Base-by-base conservation (phyloP, 64 coral and sea anemone genomes). In the Dendrophyllia cribrosa region DNA sequence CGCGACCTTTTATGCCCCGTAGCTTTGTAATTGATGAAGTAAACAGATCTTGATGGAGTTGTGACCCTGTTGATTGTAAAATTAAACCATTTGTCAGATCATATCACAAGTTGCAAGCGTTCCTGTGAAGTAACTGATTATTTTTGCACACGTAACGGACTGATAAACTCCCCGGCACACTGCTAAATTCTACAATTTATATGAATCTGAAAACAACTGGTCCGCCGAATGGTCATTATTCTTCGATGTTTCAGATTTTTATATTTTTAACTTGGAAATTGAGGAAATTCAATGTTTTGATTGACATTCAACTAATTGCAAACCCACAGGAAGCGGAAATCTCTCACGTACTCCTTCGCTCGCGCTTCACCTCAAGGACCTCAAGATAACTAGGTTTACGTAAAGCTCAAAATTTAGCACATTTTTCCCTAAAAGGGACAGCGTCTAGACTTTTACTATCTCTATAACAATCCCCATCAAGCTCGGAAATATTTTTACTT, bases 81-180 rank as follows among this genome's bases (percentile, higher is more conserved):
- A 84, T 84, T 66, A 84, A 67, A 67, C 80, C 62, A 84, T 68
- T 84, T 67, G 80, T 84, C 62, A 84, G 62, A 84, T 84, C 58
- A 67, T 84, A 51, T 67, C 80, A 84, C 80, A 67, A 67, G 26
- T 50, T n/a, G 25, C 70, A 65, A 66, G 75, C 21, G 34, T 20
- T 20, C 20, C 77, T 23, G 20, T 7, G 80, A 47, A 55, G 62
- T 12, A 51, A 47, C 13, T 50, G 47, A 50, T 52, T 51, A 51
- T 49, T 47, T 9, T 21, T 3, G 34, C 61, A 15, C 62, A 51
- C 80, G 19, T 21, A 84, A 68, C 16, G 10, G 19, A 13, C 63
- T 21, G 3, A 19, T 23, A 84, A 22, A 22, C 45, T 17, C 3
- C 8, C 11, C 60, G 20, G 14, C 34, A 34, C 34, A 34, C 34